Evolutionary conservation across 2,888 invertebrate species (phyloP), one percentile per base, ranked within the genome.

Genomic region (Gymnosoma rotundatum): DNA sequence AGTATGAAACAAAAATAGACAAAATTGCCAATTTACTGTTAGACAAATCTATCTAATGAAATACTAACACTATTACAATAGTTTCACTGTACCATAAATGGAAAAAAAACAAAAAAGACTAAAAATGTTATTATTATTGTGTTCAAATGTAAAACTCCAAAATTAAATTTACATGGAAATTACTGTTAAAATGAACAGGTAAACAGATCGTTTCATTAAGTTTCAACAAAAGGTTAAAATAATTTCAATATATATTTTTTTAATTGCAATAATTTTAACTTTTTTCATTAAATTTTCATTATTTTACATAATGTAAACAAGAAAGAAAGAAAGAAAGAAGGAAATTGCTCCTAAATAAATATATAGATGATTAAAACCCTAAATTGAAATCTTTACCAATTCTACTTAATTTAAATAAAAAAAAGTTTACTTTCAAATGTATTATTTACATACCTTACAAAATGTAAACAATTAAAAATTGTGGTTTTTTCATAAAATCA

Each of bases 41-140:
- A 42, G 56, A 56, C 56, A 66, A 58, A 76, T 48, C 48, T 21
- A 66, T 58, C 45, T 25, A 75, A 42, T 56, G 21, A 42, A 42
- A 42, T 7, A 12, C 42, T 42, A 12, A 42, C 0, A 25, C 16
- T 5, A 16, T n/a, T 20, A 50, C 67, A 76, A 42, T 56, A 10
- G 12, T 0, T 3, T 42, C 2, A 6, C 38, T 20, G 38, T 9
- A 50, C 20, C n/a, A 18, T 8, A 50, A 18, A 61, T 60, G 14
- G 25, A 54, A 36, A 61, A 25, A 42, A 16, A 16, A 32, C 9
- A 42, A 9, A 38, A 42, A 2, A 76, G 21, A 9, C 2, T 32
- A 32, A 25, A 32, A 56, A 63, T 63, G n/a, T n/a, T n/a, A 50
- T 21, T 52, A 38, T 73, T 63, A 38, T 42, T 14, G n/a, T 63